Evolutionary conservation across 2,797 vertebrate species (phyloP), one percentile per base, ranked within the genome.

Genomic region (Pyrocephalus nanus): DNA sequence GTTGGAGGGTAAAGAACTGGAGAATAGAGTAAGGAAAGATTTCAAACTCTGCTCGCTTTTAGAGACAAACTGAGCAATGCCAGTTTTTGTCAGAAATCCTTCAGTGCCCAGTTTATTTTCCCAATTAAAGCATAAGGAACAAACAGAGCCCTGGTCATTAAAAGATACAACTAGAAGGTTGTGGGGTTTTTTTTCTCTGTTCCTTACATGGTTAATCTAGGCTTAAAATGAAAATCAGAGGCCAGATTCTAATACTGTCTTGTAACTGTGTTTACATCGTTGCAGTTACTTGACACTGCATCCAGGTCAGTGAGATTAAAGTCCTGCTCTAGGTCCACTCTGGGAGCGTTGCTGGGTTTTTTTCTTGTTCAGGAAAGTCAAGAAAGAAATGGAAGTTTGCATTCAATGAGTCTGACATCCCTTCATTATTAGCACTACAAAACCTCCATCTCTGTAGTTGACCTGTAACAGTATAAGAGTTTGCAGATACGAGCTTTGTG

Each of bases 371-470:
- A 45, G 47, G 12, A 38, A 65, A 43, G 23, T 4, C 50, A 42
- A 25, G 51, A 75, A 48, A 61, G 47, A 79, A 53, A 53, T 32
- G 25, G 11, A 42, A 82, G 34, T 29, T 74, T 53, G 38, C 20
- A 13, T 73, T 70, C 55, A 43, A 10, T 53, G 12, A 80, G 12
- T 77, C n/a, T 48, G 71, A 77, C 12, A 12, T 86, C 57, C 40
- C 26, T 79, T 92, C 75, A 26, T 76, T 78, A 90, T 76, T 78
- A 88, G 38, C 32, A 45, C 67, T 85, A n/a, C 38, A 86, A 32
- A 66, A 67, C 22, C 23, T 34, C 38, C 2, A 3, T 74, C 53
- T 83, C 29, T 76, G 47, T 54, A 69, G 47, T 0, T 81, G 71
- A 65, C 51, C 64, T 81, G 51, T 53, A 81, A 32, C 29, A 51